Evolutionary conservation across 2,797 vertebrate species (phyloP), one percentile per base, ranked within the genome.

Genomic region (Melopsittacus undulatus): DNA sequence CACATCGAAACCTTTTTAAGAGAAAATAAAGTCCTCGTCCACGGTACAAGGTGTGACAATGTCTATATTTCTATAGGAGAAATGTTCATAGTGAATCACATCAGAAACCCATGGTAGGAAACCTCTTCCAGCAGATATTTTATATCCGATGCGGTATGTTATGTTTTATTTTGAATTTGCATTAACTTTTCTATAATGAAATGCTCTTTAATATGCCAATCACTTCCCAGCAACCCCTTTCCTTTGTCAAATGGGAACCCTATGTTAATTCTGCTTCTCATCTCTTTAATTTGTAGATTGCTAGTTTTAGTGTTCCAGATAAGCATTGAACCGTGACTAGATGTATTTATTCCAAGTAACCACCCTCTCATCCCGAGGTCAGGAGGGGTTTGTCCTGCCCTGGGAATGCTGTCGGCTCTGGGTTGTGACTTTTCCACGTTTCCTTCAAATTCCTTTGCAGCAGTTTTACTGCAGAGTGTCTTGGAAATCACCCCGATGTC

Each of bases 61-160:
- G 89, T 95, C 90, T 96, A 70, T 92, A 80, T 95, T 93, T 91
- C 94, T 95, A 75, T 70, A 94, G 92, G 86, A 72, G 87, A 93
- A 81, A 76, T 81, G 90, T 85, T 63, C 52, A 51, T 93, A 92
- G 94, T 43, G 90, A 94, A 62, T 91, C 89, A 70, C 81, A 62
- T 91, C 95, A 93, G 75, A 92, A 92, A 76, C 22, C 80, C 91
- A 87, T 72, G 75, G 76, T 90, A 94, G 93, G 66, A 93, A 94
- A 91, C 89, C 93, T 97, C 95, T 94, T 95, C 93, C 93, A 96
- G 84, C 89, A 91, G 89, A 42, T 87, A 76, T 91, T 91, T 94
- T 85, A 26, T 59, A 36, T 59, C 81, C 11, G 11, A 49, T 9
- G 72, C 9, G 54, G 83, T 91, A 87, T 62, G 92, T 94, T 78